Conservation (phyloP, 37 sponge, comb jelly and placozoan species). For the Chondrosia reniformis region DNA sequence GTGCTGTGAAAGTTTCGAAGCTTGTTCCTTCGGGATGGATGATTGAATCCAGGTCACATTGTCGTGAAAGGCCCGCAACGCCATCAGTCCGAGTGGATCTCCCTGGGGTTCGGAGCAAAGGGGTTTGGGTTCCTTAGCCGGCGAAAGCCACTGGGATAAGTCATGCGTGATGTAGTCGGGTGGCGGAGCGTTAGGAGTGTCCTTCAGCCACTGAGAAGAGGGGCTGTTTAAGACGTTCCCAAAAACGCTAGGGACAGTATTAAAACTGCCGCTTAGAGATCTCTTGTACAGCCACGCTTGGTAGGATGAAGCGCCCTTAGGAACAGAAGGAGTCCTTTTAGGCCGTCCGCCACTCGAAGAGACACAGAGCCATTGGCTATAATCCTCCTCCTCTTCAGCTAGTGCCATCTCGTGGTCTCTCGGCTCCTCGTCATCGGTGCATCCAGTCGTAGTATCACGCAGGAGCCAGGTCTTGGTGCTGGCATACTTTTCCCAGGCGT, state of each 20-base stretch:
- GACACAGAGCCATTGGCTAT: not conserved
- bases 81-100: too few relatives aligned
- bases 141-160: too few relatives aligned
- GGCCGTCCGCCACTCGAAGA: not conserved
- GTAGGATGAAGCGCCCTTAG: too few relatives aligned
- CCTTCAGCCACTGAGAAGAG: not conserved
- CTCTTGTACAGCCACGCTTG: not conserved
- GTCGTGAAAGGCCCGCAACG: too few relatives aligned
- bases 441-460: too few relatives aligned
- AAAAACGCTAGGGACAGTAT: too few relatives aligned
- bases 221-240: not conserved
- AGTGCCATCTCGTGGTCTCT: conserved; percentile 14
- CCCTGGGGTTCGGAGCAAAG: too few relatives aligned
- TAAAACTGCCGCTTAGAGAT: not conserved
- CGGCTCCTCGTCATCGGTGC: not conserved
- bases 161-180: not conserved
- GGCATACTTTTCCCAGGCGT: not conserved
- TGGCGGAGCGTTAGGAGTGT: not conserved
- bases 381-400: not conserved
- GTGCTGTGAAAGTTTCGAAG: too few relatives aligned
- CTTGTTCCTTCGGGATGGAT: too few relatives aligned
- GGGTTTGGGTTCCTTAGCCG: too few relatives aligned
- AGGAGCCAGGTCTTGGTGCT: not conserved
- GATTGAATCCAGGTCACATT: too few relatives aligned
- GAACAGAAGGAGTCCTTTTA: not conserved